These are phyloP conservation scores for Macrophya annulata DNA, from an alignment of 2,888 invertebrate species.

Conservation along the genomic window DNA sequence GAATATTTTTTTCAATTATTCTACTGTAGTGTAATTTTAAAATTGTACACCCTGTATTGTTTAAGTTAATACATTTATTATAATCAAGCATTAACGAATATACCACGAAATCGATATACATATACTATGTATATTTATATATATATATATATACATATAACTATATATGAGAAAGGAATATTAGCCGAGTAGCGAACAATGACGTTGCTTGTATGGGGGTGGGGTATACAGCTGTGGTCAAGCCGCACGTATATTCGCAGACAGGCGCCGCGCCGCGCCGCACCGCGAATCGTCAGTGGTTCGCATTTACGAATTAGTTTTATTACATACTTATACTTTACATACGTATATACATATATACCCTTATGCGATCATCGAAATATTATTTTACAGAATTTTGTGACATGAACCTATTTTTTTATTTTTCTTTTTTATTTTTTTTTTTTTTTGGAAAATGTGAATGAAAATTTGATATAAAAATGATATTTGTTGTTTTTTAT, in stretches of 20 bases:
- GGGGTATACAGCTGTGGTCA: conserved; percentile 43
- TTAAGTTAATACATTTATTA: no score
- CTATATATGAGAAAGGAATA: conserved; percentile 1
- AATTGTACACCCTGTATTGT: no score
- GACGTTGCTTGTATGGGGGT: conserved; percentile 7
- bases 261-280: conserved; percentile 73
- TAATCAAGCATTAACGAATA: conserved; percentile 21
- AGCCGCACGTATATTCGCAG: conserved; percentile 75
- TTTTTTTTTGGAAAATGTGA: no score
- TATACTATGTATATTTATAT: neutral
- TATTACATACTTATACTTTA: no score
- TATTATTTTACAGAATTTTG: neutral
- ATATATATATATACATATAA: neutral
- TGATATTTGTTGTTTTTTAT: no score
- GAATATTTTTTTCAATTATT: no score
- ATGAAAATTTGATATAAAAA: no score
- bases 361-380: no score
- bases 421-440: neutral
- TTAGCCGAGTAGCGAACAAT: conserved; percentile 46
- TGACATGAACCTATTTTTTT: neutral
- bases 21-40: no score
- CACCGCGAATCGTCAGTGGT: conserved; percentile 66
- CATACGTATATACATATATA: neutral
- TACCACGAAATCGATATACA: conserved; percentile 1
- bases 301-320: conserved; percentile 68